Evolutionary conservation across 2,113 vertebrate genomes (phyloP).

Genomic region (Hydrochoerus hydrochaeris): DNA sequence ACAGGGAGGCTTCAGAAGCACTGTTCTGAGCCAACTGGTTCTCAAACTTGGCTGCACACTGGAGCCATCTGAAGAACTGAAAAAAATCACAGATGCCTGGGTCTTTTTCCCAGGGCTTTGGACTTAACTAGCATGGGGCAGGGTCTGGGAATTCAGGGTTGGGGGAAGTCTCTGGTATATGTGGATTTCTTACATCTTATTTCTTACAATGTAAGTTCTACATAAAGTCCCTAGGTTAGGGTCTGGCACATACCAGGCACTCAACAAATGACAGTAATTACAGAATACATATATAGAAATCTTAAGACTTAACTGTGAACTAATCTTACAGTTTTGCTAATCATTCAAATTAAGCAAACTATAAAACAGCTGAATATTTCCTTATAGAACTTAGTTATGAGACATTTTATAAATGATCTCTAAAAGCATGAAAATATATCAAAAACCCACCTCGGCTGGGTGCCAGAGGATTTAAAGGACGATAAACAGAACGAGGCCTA

Average conservation of each 20-base stretch:
- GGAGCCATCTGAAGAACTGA: background rate
- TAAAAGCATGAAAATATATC: conserved; percentile 38
- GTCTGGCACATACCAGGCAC: background rate
- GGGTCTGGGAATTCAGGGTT: background rate
- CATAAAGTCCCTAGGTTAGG: background rate
- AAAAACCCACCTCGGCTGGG: conserved; percentile 91
- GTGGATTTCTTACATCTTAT: background rate
- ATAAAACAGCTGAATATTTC: background rate
- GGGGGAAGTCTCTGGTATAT: background rate
- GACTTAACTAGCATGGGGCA: background rate
- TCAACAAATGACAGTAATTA: background rate
- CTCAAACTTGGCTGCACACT: background rate
- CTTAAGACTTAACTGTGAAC: background rate
- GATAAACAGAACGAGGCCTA: conserved; percentile 97
- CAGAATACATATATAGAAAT: background rate
- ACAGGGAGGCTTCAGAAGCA: background rate
- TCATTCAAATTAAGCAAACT: conserved; percentile 47
- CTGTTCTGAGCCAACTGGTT: background rate
- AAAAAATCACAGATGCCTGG: background rate
- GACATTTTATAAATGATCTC: background rate
- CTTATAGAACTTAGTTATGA: background rate
- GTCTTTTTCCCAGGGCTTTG: background rate
- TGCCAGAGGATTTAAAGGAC: conserved; percentile 95
- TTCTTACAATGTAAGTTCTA: background rate
- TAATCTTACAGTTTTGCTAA: background rate